Evolutionary conservation across 1,140 invertebrate genomes (phyloP).

Genomic region (Neomicropteryx cornuta): DNA sequence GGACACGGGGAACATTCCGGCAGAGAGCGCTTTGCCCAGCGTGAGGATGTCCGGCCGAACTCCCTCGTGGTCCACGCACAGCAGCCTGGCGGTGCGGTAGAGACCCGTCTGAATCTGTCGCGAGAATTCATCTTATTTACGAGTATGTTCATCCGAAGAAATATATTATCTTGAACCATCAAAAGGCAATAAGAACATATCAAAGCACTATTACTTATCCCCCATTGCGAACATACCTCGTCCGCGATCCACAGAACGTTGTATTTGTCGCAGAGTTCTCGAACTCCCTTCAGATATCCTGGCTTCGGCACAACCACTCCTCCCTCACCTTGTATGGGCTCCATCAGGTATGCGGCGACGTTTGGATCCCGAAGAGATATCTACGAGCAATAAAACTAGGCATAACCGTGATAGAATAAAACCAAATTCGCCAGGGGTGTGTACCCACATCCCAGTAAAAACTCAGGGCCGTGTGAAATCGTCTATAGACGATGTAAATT

Average conservation of each 20-base stretch:
- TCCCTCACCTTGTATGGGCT: conserved; percentile 95
- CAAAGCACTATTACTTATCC: too few species aligned
- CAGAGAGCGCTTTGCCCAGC: conserved; percentile 88
- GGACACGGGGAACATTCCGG: conserved; percentile 85
- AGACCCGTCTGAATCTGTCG: conserved; percentile 16
- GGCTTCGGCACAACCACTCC: conserved; percentile 80
- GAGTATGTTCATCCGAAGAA: too few species aligned
- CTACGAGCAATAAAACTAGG: conserved; percentile 17
- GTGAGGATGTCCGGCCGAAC: conserved; percentile 84
- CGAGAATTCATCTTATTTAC: too few species aligned
- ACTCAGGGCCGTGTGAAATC: too few species aligned
- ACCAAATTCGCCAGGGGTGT: too few species aligned
- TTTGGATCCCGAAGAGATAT: conserved; percentile 55
- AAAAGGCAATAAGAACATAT: too few species aligned
- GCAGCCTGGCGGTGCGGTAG: conserved; percentile 77
- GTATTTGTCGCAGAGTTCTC: conserved; percentile 76
- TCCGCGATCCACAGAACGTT: conserved; percentile 93
- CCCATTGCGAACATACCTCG: too few species aligned
- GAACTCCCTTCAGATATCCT: conserved; percentile 73
- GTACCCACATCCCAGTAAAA: too few species aligned
- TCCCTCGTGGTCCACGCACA: conserved; percentile 78
- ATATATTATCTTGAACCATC: too few species aligned
- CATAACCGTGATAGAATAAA: too few species aligned
- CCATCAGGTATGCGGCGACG: conserved; percentile 91
- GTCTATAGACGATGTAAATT: too few species aligned